These are phyloP conservation scores for Molossus alvarezi DNA, from an alignment of 2,797 vertebrate species.

Conservation along the genomic window DNA sequence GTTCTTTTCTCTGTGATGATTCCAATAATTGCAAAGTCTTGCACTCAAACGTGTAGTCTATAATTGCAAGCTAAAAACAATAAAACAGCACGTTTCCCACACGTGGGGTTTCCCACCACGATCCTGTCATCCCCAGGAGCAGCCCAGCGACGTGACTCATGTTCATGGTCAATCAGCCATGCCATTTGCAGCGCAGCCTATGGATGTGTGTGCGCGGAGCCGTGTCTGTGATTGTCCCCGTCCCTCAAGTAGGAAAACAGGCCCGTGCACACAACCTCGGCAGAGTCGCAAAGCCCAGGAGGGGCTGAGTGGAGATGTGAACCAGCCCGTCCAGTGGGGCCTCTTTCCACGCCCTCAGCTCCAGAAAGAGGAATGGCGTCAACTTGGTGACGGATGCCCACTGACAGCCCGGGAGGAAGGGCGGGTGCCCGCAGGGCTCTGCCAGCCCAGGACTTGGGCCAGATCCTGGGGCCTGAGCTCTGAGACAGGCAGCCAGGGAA, in stretches of 20 bases:
- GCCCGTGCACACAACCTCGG: rapidly evolving
- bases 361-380: not conserved
- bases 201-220: rapidly evolving
- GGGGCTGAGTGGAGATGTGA: not conserved
- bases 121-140: not conserved
- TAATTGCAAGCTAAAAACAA: not conserved
- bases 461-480: not conserved
- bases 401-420: slow-evolving; percentile 1
- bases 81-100: not conserved
- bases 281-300: not conserved
- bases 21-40: slow-evolving; percentile 44
- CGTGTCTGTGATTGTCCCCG: not conserved
- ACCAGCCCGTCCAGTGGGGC: not conserved
- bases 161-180: not conserved
- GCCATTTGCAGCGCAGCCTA: not conserved
- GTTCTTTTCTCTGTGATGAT: not conserved
- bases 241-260: not conserved
- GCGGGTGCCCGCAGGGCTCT: not conserved
- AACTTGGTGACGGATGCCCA: not conserved
- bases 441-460: not conserved
- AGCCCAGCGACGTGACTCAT: not conserved
- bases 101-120: not conserved
- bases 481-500: not conserved
- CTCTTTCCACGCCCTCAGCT: not conserved
- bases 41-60: not conserved